Percentiles rank a stretch among this genome's conserved stretches.
Conservation (phyloP, 35 echinoderm and acorn worm genomes). For the Heliocidaris tuberculata region DNA sequence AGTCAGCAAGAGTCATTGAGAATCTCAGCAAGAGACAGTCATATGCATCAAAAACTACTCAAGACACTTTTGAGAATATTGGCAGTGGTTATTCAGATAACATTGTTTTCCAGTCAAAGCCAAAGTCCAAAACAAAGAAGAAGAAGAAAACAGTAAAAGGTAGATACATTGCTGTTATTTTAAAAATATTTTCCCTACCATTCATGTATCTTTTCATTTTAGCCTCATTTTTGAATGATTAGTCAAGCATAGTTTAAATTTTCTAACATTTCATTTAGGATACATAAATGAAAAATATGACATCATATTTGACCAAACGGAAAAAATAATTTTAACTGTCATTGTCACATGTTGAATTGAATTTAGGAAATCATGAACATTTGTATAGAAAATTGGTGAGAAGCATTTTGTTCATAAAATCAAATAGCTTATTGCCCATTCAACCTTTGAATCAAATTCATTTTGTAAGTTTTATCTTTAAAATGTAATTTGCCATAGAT, state of each 20-base stretch:
- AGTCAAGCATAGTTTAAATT: not conserved
- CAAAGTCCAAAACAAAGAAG: slow-evolving; percentile 84
- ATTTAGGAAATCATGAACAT: no score
- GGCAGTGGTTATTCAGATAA: not conserved
- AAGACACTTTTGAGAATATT: slow-evolving; percentile 29
- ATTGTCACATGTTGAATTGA: no score
- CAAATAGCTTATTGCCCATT: no score
- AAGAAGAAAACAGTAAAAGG: slow-evolving; percentile 59
- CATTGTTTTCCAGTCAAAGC: slow-evolving; percentile 70
- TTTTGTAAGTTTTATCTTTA: not conserved
- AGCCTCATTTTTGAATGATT: not conserved
- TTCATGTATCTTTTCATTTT: not conserved
- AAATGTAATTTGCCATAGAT: not conserved
- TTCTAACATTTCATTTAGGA: not conserved
- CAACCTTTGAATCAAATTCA: no score
- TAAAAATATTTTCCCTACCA: no score
- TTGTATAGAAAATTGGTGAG: no score
- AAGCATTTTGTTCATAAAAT: no score
- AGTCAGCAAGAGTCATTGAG: slow-evolving; percentile 20
- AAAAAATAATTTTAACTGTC: no score
- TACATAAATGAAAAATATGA: no score
- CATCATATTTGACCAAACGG: no score
- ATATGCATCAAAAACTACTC: not conserved
- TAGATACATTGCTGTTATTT: not conserved
- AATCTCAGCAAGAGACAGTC: slow-evolving; percentile 19